Evolutionary conservation across 2,888 invertebrate species (phyloP), one percentile per base, ranked within the genome.

Genomic region (Diogma glabrata): DNA sequence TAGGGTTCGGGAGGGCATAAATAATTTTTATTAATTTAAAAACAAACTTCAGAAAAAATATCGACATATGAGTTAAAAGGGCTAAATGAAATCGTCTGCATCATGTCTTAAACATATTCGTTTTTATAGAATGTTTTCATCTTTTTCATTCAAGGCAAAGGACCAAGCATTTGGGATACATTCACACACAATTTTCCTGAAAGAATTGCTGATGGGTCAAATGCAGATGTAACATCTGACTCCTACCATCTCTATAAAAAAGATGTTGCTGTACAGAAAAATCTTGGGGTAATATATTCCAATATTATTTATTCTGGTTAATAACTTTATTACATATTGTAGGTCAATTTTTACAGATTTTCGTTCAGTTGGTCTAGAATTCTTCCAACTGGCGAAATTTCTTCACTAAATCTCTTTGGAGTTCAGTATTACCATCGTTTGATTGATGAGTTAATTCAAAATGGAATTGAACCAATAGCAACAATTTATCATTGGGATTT

Each of bases 361-460:
- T 78, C 78, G 3, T 71, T 79, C 52, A 74, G 79, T 1, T 84
- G 84, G 84, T 63, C 79, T 0, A 69, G 84, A 22, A 68, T 84
- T 19, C 61, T 82, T 47, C 79, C 83, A 0, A 74, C 71, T 20
- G 78, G 78, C 33, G 72, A 72, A 47, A 55, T 70, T 1, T 70
- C 75, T 47, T 64, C 67, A n/a, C 64, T 79, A 10, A 85, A 81
- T 60, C 60, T 73, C 56, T 70, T 69, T 2, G 85, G 82, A 3
- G 66, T 80, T 12, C 63, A 72, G 23, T 82, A 83, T 63, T 86
- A 85, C 64, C 78, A 79, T 56, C 70, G 74, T 54, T 65, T 82
- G 6, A 79, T 84, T 51, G 64, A 81, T 58, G 77, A 75, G 60
- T 71, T 85, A 55, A 54, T 79, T 1, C 72, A 70, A 28, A 76